Evolutionary conservation across 2,888 invertebrate genomes (phyloP).

Genomic region (Ophonus ardosiacus): DNA sequence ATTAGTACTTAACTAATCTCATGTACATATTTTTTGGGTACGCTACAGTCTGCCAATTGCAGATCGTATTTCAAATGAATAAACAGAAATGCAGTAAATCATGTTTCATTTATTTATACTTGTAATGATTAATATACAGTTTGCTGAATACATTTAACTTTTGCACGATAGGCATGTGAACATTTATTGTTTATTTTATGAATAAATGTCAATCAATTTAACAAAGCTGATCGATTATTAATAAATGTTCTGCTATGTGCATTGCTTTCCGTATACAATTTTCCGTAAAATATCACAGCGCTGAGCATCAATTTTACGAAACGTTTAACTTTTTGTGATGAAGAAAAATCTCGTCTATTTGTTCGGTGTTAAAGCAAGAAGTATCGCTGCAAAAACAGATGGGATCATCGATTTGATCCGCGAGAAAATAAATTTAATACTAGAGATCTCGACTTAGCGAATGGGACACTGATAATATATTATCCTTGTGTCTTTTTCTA

Average conservation of each 20-base stretch:
- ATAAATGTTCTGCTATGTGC: neutral
- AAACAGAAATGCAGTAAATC: neutral
- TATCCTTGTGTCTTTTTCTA: constrained; percentile 5
- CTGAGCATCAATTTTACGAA: neutral
- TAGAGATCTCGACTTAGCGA: constrained; percentile 3
- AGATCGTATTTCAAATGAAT: neutral
- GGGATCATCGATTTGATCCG: constrained; percentile 23
- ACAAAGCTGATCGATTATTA: neutral
- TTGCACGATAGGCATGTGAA: neutral
- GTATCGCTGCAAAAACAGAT: neutral
- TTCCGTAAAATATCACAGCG: neutral
- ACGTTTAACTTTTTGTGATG: constrained; percentile 19
- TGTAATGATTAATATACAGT: no score
- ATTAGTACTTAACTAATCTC: no score
- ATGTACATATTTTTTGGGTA: no score
- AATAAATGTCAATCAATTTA: neutral
- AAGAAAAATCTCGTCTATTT: constrained; percentile 5
- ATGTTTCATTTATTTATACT: no score
- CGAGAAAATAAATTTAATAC: constrained; percentile 25
- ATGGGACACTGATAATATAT: constrained; percentile 7
- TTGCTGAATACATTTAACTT: no score
- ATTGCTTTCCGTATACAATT: neutral
- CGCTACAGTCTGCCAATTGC: no score
- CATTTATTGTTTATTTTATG: neutral
- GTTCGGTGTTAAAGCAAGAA: neutral